A percentile compares a stretch with the other conserved stretches of the same genome.
phyloP scores from a whole-genome alignment of 2,113 vertebrate species.

The Gavialis gangeticus region DNA sequence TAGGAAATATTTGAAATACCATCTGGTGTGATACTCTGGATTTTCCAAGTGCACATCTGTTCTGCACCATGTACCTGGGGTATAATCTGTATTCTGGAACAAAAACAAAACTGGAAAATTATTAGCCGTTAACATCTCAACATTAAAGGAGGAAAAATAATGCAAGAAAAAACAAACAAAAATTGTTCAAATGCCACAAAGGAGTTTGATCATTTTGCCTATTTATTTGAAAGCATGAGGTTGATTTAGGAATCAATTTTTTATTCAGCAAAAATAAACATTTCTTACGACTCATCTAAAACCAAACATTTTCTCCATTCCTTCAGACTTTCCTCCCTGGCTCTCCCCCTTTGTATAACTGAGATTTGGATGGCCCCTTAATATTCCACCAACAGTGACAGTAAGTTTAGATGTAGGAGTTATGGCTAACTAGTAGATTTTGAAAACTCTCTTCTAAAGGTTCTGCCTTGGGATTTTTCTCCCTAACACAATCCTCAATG shows the following conservation, averaged over 20 bases:
- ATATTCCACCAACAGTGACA: background rate
- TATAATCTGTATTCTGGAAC: slow-evolving; percentile 85
- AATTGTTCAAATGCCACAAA: background rate
- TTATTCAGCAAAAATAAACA: background rate
- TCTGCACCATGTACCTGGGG: slow-evolving; percentile 95
- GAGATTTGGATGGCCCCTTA: accelerated
- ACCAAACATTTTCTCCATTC: background rate
- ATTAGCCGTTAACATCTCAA: background rate
- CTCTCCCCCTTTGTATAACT: background rate
- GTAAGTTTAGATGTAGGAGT: background rate
- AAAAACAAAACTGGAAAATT: slow-evolving; percentile 26
- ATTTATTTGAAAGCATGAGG: background rate
- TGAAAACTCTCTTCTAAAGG: background rate
- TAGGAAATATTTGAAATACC: slow-evolving; percentile 99
- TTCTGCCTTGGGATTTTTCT: background rate
- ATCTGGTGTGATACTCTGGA: slow-evolving; percentile 98
- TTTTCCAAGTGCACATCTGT: slow-evolving; percentile 99
- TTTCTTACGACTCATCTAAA: background rate
- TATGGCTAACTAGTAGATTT: background rate
- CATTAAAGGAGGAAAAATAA: background rate
- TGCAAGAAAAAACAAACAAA: background rate
- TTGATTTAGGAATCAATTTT: background rate
- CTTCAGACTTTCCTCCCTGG: background rate
- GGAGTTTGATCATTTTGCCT: background rate
- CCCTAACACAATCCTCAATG: background rate